These are phyloP conservation scores for Phyllotis vaccarum DNA, from an alignment of 2,797 vertebrate species.

Conservation along the genomic window DNA sequence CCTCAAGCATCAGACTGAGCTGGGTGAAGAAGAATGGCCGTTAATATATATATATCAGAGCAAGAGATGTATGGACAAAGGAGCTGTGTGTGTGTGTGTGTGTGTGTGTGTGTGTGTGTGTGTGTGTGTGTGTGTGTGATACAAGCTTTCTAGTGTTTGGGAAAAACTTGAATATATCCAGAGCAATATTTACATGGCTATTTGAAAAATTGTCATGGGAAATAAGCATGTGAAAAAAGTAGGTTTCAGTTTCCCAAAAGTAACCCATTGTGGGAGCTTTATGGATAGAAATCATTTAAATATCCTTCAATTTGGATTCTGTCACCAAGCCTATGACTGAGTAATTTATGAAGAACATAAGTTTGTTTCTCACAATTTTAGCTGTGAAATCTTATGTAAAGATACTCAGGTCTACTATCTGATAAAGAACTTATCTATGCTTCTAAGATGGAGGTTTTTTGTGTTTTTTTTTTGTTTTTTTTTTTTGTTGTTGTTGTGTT, in stretches of 20 bases:
- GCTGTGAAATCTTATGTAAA: not conserved
- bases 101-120: not conserved
- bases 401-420: not conserved
- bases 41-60: not conserved
- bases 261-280: not conserved
- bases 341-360: not conserved
- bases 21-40: not conserved
- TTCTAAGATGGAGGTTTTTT: not conserved
- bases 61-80: not conserved
- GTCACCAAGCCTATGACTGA: not conserved
- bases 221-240: not conserved
- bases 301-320: not conserved
- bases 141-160: not conserved
- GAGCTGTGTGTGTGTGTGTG: not conserved
- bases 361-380: not conserved
- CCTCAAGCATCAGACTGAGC: not conserved
- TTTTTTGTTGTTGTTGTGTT: no score
- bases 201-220: not conserved
- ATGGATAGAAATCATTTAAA: not conserved
- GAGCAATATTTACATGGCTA: not conserved
- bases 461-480: no score
- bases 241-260: slow-evolving; percentile 2
- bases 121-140: not conserved
- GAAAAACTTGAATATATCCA: not conserved
- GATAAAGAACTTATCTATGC: not conserved